Evolutionary conservation across 2,888 invertebrate species (phyloP), one percentile per base, ranked within the genome.

Genomic region (Eustalomyia histrio): DNA sequence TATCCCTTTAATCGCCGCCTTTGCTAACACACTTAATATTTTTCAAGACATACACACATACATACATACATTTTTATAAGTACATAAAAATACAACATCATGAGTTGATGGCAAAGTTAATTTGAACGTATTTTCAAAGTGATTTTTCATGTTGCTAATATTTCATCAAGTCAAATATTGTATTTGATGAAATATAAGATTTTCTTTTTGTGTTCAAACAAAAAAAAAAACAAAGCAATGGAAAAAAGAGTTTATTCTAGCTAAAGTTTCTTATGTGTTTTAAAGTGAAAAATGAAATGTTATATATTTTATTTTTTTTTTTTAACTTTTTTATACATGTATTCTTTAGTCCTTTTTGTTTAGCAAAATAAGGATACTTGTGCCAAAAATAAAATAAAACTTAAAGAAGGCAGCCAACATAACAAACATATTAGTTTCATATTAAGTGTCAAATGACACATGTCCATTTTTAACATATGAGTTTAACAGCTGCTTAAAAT

Each of bases 381-480:
- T 50, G 35, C 60, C 52, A 35, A 39, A 24, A 18, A 18, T 0
- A 24, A 50, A n/a, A n/a, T n/a, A n/a, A 64, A 14, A 33, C 16
- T 39, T 33, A 52, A 29, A 39, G 24, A 47, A 18, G 17, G 18
- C 50, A 58, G 29, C 60, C 17, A 68, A 39, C 24, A n/a, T n/a
- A 53, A 43, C 43, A 50, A 55, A 68, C 65, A 61, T 81, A 74
- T 81, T 74, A 78, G 55, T 78, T 78, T 78, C 69, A 68, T 78
- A 81, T 80, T 76, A 76, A 80, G 73, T 76, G 69, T 74, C 78
- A 78, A 81, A 81, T 81, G 81, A 78, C 81, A 81, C 74, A 81
- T 78, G 81, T 81, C 76, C 76, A 80, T 74, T 76, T 76, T 61
- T 50, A 69, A 61, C 61, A 73, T 67, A 74, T 74, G 65, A 71